A percentile compares a stretch with the other conserved stretches of the same genome.
These are phyloP conservation scores for Syndactyla subalaris DNA, from an alignment of 2,797 vertebrate genomes.

Conservation along the genomic window DNA sequence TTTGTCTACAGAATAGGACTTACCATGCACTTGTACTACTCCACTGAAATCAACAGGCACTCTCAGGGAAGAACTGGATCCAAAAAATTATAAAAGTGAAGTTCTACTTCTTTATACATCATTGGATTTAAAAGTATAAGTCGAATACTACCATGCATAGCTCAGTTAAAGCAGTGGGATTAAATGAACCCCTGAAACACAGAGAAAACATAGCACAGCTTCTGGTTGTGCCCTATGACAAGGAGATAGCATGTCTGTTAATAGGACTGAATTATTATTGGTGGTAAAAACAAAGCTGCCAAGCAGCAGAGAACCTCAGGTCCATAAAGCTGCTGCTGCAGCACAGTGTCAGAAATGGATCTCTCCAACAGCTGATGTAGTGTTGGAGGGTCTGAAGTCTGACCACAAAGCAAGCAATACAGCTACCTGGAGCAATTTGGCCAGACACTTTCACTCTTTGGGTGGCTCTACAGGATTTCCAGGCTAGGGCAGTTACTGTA, in stretches of 20 bases:
- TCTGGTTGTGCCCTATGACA: neutral
- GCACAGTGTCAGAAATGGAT: neutral
- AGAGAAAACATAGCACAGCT: neutral
- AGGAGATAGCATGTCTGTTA: neutral
- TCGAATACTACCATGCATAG: neutral
- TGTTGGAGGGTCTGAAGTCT: neutral
- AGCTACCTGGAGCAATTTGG: neutral
- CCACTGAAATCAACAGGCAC: neutral
- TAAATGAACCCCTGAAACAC: neutral
- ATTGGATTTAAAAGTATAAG: neutral
- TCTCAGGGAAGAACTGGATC: neutral
- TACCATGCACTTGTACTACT: neutral
- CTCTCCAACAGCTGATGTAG: neutral
- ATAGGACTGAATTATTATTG: neutral
- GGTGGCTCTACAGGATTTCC: neutral
- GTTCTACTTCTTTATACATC: neutral
- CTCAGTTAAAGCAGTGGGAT: neutral
- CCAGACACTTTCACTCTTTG: neutral
- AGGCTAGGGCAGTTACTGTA: neutral
- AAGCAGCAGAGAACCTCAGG: neutral
- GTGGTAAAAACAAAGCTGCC: neutral
- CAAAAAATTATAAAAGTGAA: rapidly evolving
- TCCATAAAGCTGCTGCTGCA: neutral
- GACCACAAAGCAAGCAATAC: rapidly evolving
- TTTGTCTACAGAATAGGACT: neutral